Evolutionary conservation across 2,113 vertebrate genomes (phyloP).

Genomic region (Actenoides lindsayi): DNA sequence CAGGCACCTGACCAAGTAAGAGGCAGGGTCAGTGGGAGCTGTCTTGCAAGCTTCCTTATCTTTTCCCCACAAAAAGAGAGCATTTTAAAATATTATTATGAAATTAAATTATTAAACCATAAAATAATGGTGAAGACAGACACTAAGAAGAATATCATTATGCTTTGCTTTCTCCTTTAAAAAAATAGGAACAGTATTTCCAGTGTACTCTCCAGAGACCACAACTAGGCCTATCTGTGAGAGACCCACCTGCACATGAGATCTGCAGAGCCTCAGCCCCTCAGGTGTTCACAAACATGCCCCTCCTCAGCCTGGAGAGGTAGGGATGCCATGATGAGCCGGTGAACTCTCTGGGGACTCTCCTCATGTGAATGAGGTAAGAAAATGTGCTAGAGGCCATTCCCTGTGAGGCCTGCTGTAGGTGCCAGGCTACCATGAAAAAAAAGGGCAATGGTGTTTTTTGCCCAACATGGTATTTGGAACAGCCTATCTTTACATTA

Average conservation of each 20-base stretch:
- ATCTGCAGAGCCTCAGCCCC: neutral
- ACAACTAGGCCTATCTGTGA: neutral
- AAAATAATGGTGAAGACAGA: neutral
- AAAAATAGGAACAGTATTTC: neutral
- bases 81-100: neutral
- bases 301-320: neutral
- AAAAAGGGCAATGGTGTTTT: neutral
- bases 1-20: neutral
- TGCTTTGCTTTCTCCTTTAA: neutral
- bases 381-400: neutral
- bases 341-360: neutral
- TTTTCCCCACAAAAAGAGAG: neutral
- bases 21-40: neutral
- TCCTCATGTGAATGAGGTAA: neutral
- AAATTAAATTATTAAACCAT: neutral
- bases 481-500: neutral
- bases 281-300: neutral
- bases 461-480: neutral
- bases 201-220: neutral
- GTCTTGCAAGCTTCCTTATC: neutral
- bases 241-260: neutral
- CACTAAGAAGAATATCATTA: neutral
- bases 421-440: neutral
- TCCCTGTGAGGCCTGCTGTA: rapidly evolving
- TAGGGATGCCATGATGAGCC: neutral